These are phyloP conservation scores for Acanthacorydalis orientalis DNA, from an alignment of 2,888 invertebrate species.

Conservation along the genomic window DNA sequence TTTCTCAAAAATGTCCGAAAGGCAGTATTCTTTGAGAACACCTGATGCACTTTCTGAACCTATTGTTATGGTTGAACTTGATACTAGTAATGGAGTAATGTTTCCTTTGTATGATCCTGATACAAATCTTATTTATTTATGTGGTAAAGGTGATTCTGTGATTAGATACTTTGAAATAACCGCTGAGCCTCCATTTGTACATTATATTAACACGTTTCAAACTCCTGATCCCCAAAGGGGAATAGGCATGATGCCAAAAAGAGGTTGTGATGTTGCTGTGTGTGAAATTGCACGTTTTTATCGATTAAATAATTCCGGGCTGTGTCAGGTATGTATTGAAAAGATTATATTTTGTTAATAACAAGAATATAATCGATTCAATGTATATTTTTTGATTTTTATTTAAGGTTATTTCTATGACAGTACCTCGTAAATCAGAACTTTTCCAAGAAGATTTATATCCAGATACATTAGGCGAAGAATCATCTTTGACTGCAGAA, in stretches of 20 bases:
- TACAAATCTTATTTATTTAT: slow-evolving; percentile 84
- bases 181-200: slow-evolving; percentile 84
- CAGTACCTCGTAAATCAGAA: slow-evolving; percentile 93
- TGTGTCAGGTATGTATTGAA: slow-evolving; percentile 54
- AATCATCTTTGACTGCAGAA: slow-evolving; percentile 75
- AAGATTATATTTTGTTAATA: slow-evolving; percentile 11
- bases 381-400: slow-evolving; percentile 1
- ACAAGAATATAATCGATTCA: not conserved
- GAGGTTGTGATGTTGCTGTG: slow-evolving; percentile 84
- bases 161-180: slow-evolving; percentile 77
- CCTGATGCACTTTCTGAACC: slow-evolving; percentile 76
- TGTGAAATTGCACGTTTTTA: slow-evolving; percentile 95
- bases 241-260: slow-evolving; percentile 94
- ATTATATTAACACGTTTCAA: slow-evolving; percentile 94
- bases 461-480: slow-evolving; percentile 86
- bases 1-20: slow-evolving; percentile 95
- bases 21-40: slow-evolving; percentile 89
- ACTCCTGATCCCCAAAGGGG: slow-evolving; percentile 96
- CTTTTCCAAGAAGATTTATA: slow-evolving; percentile 95
- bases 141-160: slow-evolving; percentile 96
- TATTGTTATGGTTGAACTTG: slow-evolving; percentile 82
- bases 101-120: slow-evolving; percentile 94
- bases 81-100: slow-evolving; percentile 93
- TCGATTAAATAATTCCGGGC: slow-evolving; percentile 82
- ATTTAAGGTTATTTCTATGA: slow-evolving; percentile 75